These are phyloP conservation scores for Glossophaga mutica DNA, from an alignment of 2,797 vertebrate genomes.

Conservation along the genomic window DNA sequence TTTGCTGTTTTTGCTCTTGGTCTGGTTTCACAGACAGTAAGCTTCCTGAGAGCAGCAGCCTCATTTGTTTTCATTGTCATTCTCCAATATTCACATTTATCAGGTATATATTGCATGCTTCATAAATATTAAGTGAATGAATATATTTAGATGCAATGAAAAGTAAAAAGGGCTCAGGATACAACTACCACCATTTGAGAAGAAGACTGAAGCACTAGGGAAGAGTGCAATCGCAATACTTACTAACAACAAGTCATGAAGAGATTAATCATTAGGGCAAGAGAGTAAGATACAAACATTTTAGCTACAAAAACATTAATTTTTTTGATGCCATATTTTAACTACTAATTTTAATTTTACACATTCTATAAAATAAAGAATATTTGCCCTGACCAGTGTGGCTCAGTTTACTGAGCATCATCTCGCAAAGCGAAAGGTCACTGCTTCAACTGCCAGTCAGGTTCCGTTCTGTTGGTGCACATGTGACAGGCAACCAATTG, in stretches of 20 bases:
- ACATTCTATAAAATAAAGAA: background rate
- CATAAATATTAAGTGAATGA: background rate
- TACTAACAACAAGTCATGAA: background rate
- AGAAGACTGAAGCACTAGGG: background rate
- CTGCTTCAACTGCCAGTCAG: background rate
- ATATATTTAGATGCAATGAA: background rate
- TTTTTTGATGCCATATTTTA: background rate
- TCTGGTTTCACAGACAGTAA: background rate
- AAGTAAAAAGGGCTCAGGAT: background rate
- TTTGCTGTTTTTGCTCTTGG: background rate
- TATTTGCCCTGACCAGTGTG: background rate
- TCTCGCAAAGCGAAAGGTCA: background rate
- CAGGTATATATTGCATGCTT: background rate
- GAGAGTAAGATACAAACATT: background rate
- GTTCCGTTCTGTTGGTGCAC: too few species aligned
- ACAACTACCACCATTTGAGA: background rate
- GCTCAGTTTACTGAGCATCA: background rate
- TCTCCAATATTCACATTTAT: background rate
- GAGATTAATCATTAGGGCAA: background rate
- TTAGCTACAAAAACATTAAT: background rate
- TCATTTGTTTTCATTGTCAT: background rate
- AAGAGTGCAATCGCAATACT: background rate
- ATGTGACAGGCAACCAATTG: background rate
- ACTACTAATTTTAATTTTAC: background rate
- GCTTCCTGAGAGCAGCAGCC: background rate